phyloP scores from a whole-genome alignment of 2,113 vertebrate species.

The Heloderma charlesbogerti region DNA sequence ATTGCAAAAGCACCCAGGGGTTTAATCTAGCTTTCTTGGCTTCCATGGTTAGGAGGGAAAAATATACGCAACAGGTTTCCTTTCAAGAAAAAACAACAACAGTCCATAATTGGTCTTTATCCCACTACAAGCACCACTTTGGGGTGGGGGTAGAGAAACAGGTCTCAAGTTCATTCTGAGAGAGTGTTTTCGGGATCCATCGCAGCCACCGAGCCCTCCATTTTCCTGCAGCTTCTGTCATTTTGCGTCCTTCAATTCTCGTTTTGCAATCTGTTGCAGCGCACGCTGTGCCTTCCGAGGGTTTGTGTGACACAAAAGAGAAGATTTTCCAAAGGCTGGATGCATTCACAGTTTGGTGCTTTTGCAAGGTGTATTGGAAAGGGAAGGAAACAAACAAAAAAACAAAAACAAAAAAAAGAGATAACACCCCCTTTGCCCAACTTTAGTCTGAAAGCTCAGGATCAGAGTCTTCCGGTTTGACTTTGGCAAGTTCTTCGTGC shows the following conservation, averaged over 20 bases:
- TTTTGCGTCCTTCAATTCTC: conserved; percentile 75
- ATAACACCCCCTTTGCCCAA: conserved; percentile 49
- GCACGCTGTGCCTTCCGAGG: conserved; percentile 67
- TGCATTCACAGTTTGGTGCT: conserved; percentile 85
- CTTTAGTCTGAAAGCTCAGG: conserved; percentile 83
- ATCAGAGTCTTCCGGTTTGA: conserved; percentile 86
- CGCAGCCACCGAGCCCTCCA: conserved; percentile 60
- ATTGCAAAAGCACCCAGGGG: conserved; percentile 47
- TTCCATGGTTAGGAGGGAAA: conserved; percentile 73
- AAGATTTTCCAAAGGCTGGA: conserved; percentile 75
- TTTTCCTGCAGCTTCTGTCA: conserved; percentile 62
- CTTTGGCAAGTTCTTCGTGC: conserved; percentile 86
- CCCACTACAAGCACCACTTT: conserved; percentile 67
- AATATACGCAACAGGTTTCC: conserved; percentile 76
- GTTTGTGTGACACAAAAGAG: conserved; percentile 64
- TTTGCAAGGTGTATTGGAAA: conserved; percentile 71
- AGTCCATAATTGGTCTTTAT: conserved; percentile 73
- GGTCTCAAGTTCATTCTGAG: conserved; percentile 69
- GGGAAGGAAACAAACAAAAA: conserved; percentile 41
- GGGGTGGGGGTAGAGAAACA: conserved; percentile 17
- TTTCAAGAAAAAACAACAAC: conserved; percentile 62
- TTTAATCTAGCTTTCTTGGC: conserved; percentile 69
- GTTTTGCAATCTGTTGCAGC: conserved; percentile 74
- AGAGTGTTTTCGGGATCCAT: conserved; percentile 68
- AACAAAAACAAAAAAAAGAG: neutral